These are phyloP conservation scores for Ivindomyrus marchei DNA, from an alignment of 2,113 vertebrate species.

Conservation along the genomic window DNA sequence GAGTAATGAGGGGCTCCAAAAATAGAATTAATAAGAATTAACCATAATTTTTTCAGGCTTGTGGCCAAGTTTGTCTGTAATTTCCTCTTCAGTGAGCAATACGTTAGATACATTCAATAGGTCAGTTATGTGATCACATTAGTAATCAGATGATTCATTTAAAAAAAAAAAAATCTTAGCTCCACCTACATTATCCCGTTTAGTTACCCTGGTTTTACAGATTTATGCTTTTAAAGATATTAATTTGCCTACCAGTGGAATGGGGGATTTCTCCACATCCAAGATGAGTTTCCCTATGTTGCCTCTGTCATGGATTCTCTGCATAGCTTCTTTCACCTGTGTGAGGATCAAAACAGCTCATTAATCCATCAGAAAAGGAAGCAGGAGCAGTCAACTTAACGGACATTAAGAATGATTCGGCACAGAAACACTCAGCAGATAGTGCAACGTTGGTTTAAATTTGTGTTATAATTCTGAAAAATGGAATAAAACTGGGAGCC, in stretches of 20 bases:
- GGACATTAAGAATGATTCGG: neutral
- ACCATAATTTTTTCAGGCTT: neutral
- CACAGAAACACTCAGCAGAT: neutral
- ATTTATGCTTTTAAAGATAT: neutral
- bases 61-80: neutral
- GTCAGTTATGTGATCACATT: neutral
- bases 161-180: neutral
- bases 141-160: neutral
- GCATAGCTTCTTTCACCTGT: slow-evolving; percentile 98
- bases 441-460: neutral
- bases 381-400: neutral
- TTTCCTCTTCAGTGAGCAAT: neutral
- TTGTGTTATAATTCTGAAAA: neutral
- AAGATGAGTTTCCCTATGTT: slow-evolving; percentile 97
- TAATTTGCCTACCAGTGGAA: slow-evolving; percentile 76
- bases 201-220: neutral
- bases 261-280: slow-evolving; percentile 92
- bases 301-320: slow-evolving; percentile 96
- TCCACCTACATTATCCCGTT: neutral
- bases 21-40: slow-evolving; percentile 7
- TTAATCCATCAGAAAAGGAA: neutral
- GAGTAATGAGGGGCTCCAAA: neutral
- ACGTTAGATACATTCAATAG: neutral
- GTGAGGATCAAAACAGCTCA: slow-evolving; percentile 28
- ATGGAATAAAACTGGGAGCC: neutral